phyloP scores from a whole-genome alignment of 1,140 invertebrate species.

The Venustaconcha ellipsiformis region DNA sequence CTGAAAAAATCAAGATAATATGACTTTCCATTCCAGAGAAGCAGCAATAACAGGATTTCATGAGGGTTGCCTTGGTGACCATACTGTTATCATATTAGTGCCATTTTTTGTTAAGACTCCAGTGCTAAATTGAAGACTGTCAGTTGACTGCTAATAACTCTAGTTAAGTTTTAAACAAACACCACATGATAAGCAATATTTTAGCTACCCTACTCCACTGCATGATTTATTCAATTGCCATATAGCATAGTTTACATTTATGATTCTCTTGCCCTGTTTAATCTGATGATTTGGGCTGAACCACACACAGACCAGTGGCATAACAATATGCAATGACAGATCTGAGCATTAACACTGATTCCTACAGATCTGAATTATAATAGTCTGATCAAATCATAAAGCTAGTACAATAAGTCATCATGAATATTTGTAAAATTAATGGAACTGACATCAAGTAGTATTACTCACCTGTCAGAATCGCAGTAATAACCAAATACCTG shows the following conservation, averaged over 20 bases:
- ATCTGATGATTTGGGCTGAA: not conserved
- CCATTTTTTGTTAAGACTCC: too few relatives aligned
- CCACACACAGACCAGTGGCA: not conserved
- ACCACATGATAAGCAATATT: too few relatives aligned
- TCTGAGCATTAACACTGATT: not conserved
- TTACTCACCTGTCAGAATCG: conserved; percentile 58
- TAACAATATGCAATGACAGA: not conserved
- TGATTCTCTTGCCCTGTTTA: not conserved
- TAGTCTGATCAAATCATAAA: not conserved
- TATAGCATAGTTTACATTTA: not conserved
- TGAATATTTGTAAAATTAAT: not conserved
- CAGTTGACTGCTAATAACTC: too few relatives aligned
- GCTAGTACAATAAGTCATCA: not conserved
- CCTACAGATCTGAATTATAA: not conserved
- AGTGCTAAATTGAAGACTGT: too few relatives aligned
- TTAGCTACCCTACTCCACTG: not conserved
- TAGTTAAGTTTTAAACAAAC: too few relatives aligned
- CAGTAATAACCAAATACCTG: conserved; percentile 59
- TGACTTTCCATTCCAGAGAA: too few relatives aligned
- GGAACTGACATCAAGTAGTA: not conserved
- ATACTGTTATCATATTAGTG: too few relatives aligned
- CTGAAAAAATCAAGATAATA: too few relatives aligned
- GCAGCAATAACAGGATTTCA: too few relatives aligned
- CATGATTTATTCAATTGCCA: too few relatives aligned
- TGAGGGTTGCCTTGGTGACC: too few relatives aligned